These are phyloP conservation scores for Entomyzon cyanotis DNA, from an alignment of 2,113 vertebrate genomes.

Conservation along the genomic window DNA sequence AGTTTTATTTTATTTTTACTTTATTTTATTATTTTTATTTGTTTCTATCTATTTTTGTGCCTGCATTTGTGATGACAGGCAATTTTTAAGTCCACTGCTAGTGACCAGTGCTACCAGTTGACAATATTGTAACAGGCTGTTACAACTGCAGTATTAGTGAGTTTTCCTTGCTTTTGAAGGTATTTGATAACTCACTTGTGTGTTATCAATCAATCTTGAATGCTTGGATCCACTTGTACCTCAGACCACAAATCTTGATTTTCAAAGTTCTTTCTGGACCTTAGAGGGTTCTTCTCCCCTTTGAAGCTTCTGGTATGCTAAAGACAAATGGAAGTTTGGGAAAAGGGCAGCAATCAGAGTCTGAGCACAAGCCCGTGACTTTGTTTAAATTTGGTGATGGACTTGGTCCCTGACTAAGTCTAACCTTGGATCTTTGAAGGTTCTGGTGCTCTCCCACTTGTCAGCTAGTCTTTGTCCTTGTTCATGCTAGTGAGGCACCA, in stretches of 20 bases:
- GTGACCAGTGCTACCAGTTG: not conserved
- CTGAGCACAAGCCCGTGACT: not conserved
- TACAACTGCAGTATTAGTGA: not conserved
- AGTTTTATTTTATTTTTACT: too few relatives aligned
- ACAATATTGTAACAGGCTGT: not conserved
- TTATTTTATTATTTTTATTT: not conserved
- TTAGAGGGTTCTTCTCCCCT: not conserved
- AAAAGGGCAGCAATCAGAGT: not conserved
- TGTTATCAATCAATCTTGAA: not conserved
- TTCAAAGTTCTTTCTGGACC: not conserved
- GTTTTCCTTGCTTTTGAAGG: not conserved
- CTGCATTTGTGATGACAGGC: not conserved
- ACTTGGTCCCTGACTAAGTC: not conserved
- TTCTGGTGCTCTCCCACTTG: not conserved
- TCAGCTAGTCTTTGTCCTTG: not conserved
- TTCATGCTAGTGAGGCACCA: not conserved
- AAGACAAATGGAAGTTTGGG: not conserved
- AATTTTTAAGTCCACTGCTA: not conserved
- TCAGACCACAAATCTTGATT: not conserved
- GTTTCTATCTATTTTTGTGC: not conserved
- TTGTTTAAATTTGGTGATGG: rapidly evolving
- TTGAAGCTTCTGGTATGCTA: not conserved
- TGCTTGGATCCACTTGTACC: not conserved
- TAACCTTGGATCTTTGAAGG: not conserved
- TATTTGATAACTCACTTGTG: not conserved